A percentile compares a stretch with the other conserved stretches of the same genome.
These are phyloP conservation scores for Idaea aversata DNA, from an alignment of 2,888 invertebrate species.

Conservation along the genomic window DNA sequence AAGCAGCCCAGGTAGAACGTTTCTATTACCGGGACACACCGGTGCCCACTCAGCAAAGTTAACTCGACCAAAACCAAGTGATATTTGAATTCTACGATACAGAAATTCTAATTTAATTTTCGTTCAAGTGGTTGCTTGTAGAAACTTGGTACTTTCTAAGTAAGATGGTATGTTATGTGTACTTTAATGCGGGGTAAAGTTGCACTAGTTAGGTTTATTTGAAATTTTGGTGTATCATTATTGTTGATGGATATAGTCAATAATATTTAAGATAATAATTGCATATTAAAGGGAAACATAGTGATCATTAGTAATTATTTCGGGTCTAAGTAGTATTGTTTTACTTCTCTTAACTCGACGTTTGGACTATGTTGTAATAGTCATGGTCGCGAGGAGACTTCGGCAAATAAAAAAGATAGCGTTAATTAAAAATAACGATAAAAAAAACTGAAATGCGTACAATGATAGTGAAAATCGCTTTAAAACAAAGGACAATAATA, in stretches of 20 bases:
- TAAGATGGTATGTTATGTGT: not conserved
- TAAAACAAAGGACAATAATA: no score
- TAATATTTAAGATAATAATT: no score
- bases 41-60: conserved; percentile 33
- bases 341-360: no score
- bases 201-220: not conserved
- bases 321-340: not conserved
- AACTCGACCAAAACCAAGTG: conserved; percentile 35
- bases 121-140: conserved; percentile 3
- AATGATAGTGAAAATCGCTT: no score
- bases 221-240: not conserved
- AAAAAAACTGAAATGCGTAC: no score
- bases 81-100: conserved; percentile 30
- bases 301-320: not conserved
- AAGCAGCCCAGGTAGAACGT: conserved; percentile 14
- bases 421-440: no score
- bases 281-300: no score
- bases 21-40: conserved; percentile 20
- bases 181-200: not conserved
- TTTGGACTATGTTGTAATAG: no score
- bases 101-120: conserved; percentile 54
- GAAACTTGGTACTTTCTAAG: not conserved
- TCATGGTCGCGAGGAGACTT: no score
- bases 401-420: no score
- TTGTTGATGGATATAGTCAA: not conserved